A percentile compares a stretch with the other conserved stretches of the same genome.
Conservation (phyloP, 2,888 invertebrate species). For the Sinotaia quadrata region DNA sequence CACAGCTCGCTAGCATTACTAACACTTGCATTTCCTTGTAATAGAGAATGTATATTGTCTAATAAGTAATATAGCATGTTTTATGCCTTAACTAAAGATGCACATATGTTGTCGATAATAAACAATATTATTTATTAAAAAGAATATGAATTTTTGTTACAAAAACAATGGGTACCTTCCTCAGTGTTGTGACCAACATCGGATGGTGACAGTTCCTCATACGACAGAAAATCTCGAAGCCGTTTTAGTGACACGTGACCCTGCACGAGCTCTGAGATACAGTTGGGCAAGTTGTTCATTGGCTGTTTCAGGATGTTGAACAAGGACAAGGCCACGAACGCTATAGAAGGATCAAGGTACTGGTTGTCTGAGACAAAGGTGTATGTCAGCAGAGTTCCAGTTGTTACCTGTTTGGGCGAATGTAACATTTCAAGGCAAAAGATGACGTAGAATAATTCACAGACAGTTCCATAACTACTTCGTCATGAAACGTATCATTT, state of each 20-base stretch:
- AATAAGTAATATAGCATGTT: too few relatives aligned
- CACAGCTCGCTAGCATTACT: too few relatives aligned
- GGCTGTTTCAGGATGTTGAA: constrained; percentile 98
- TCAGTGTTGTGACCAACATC: constrained; percentile 44
- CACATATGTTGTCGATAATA: too few relatives aligned
- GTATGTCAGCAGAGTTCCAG: constrained; percentile 69
- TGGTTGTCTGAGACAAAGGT: constrained; percentile 86
- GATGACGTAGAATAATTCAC: constrained; percentile 82
- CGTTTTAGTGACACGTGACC: constrained; percentile 63
- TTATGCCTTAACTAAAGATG: too few relatives aligned
- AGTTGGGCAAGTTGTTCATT: constrained; percentile 95
- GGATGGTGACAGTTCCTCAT: constrained; percentile 52
- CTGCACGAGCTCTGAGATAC: constrained; percentile 78
- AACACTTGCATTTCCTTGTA: too few relatives aligned
- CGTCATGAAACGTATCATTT: not conserved
- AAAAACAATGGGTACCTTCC: constrained; percentile 43
- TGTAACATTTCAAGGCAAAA: too few relatives aligned
- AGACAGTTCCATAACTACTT: not conserved
- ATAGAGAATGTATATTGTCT: too few relatives aligned
- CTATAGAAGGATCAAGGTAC: constrained; percentile 88
- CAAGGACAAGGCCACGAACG: constrained; percentile 96
- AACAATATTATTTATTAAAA: too few relatives aligned
- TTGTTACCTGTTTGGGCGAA: constrained; percentile 75
- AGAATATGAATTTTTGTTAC: too few relatives aligned
- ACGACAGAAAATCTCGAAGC: constrained; percentile 55